Evolutionary conservation across 2,888 invertebrate species (phyloP), one percentile per base, ranked within the genome.

Genomic region (Rhamphomyia laevipes): DNA sequence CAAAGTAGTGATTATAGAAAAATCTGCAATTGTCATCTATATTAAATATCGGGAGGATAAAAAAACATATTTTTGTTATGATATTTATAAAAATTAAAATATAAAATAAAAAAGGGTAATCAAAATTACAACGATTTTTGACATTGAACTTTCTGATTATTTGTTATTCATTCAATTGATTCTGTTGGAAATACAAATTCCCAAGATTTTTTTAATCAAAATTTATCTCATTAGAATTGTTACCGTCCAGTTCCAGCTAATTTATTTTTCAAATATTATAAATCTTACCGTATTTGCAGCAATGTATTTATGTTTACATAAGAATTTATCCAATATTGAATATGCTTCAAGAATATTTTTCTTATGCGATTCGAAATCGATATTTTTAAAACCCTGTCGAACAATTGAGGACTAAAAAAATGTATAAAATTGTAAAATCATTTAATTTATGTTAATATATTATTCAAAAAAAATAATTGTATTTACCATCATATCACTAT

Each of bases 1-100:
- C 47, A 73, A 49, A 53, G 71, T 70, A 52, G 72, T 63, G 51
- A 71, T 62, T 47, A 71, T 62, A 40, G 71, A 70, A 54, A 73
- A 61, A 59, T 74, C 74, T 43, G 74, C 73, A 51, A 74, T 64
- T 45, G 69, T 67, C 52, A 66, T 51, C 68, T 68, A 50, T 43
- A 57, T 7, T 27, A 3, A 42, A 23, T n/a, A 17, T 17, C 13
- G n/a, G n/a, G n/a, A n/a, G n/a, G n/a, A n/a, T n/a, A n/a, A n/a
- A n/a, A n/a, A n/a, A n/a, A n/a, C n/a, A n/a, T n/a, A n/a, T n/a
- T n/a, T n/a, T n/a, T n/a, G n/a, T n/a, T n/a, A n/a, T n/a, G n/a
- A n/a, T n/a, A n/a, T n/a, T n/a, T n/a, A n/a, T n/a, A n/a, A n/a
- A n/a, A n/a, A n/a, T n/a, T n/a, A n/a, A n/a, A n/a, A n/a, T n/a